These are phyloP conservation scores for Linnaemya vulpina DNA, from an alignment of 2,888 invertebrate species.

Conservation along the genomic window DNA sequence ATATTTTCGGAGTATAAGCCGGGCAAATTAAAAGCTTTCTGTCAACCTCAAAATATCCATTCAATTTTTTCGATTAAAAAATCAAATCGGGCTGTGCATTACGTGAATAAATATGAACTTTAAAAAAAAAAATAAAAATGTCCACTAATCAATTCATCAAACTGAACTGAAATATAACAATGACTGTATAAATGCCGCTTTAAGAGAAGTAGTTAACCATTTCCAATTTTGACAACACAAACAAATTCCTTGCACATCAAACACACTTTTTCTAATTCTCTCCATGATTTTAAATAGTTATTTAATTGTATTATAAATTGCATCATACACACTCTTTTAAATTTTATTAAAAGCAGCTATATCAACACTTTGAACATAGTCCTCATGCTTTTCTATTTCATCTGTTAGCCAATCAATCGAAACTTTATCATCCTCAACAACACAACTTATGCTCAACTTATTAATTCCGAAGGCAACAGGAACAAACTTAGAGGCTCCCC, in stretches of 20 bases:
- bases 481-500: slow-evolving; percentile 96
- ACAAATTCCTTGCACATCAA: not conserved
- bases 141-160: too few species aligned
- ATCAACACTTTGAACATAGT: slow-evolving; percentile 95
- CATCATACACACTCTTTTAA: slow-evolving; percentile 82
- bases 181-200: too few species aligned
- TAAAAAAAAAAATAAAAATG: too few species aligned
- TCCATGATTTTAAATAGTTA: not conserved
- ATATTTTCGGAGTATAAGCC: too few species aligned
- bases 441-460: slow-evolving; percentile 95
- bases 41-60: too few species aligned
- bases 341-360: slow-evolving; percentile 98
- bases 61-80: too few species aligned
- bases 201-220: too few species aligned
- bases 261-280: not conserved
- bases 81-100: too few species aligned
- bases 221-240: too few species aligned
- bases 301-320: not conserved
- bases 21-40: too few species aligned
- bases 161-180: too few species aligned
- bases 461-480: slow-evolving; percentile 96
- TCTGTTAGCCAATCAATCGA: slow-evolving; percentile 94
- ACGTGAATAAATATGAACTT: too few species aligned
- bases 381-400: slow-evolving; percentile 92
- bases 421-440: slow-evolving; percentile 98